Evolutionary conservation across 2,888 invertebrate species (phyloP).

Genomic region (Cistogaster globosa): DNA sequence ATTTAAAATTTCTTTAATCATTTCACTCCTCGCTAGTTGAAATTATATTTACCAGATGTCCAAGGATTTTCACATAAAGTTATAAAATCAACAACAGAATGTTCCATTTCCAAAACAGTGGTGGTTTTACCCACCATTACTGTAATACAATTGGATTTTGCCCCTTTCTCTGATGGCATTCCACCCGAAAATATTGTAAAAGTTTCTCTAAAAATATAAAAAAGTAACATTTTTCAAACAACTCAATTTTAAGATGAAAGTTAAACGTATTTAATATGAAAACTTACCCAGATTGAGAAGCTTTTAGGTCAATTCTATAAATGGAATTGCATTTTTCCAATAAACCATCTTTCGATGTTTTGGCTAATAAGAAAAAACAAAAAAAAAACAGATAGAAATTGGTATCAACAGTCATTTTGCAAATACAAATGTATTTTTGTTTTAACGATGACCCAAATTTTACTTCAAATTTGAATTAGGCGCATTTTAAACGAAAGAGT

Average conservation of each 20-base stretch:
- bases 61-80: conserved; percentile 97
- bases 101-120: conserved; percentile 99
- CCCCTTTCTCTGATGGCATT: conserved; percentile 94
- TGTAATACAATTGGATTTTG: conserved; percentile 96
- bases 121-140: conserved; percentile 98
- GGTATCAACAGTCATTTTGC: not conserved
- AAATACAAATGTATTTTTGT: no score
- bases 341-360: conserved; percentile 95
- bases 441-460: not conserved
- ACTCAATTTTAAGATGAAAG: not conserved
- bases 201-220: conserved; percentile 87
- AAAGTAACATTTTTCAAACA: not conserved
- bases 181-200: conserved; percentile 99
- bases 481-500: no score
- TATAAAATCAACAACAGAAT: conserved; percentile 98
- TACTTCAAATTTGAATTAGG: no score
- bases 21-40: not conserved
- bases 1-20: not conserved
- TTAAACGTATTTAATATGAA: not conserved
- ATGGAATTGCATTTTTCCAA: conserved; percentile 97
- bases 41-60: conserved; percentile 81
- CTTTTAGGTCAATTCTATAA: conserved; percentile 97
- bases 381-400: not conserved
- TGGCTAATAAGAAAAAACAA: conserved; percentile 81
- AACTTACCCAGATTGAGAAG: conserved; percentile 85